Conservation (phyloP, 2,888 invertebrate genomes). For the Liposcelis brunnea region DNA sequence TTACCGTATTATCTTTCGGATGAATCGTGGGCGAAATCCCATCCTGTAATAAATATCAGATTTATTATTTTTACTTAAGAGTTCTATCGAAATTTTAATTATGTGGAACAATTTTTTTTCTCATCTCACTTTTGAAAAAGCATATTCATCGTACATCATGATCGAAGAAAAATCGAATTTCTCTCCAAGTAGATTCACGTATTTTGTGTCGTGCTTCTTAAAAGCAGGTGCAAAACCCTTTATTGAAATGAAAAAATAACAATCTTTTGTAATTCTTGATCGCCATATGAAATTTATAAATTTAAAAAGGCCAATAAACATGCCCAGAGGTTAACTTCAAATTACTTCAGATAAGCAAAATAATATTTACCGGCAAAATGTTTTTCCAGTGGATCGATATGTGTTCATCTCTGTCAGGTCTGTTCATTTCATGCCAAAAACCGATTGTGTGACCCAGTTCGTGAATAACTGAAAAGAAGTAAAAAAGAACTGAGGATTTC, state of each 20-base stretch:
- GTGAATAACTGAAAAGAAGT: slow-evolving; percentile 23
- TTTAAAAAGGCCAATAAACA: too few species aligned
- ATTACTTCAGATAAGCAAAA: too few species aligned
- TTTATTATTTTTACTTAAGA: neutral
- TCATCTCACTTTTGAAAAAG: slow-evolving; percentile 25
- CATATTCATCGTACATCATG: slow-evolving; percentile 30
- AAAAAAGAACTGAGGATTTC: too few species aligned
- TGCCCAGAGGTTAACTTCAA: too few species aligned
- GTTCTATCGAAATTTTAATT: neutral
- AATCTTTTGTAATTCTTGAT: slow-evolving; percentile 2
- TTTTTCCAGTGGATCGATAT: slow-evolving; percentile 26
- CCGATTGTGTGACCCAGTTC: slow-evolving; percentile 31
- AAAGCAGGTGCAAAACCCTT: slow-evolving; percentile 19
- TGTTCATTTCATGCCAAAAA: slow-evolving; percentile 31
- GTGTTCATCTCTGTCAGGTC: slow-evolving; percentile 28
- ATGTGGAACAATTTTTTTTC: neutral
- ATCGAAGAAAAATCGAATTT: slow-evolving; percentile 27
- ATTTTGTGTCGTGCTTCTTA: slow-evolving; percentile 15
- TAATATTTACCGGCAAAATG: slow-evolving; percentile 24
- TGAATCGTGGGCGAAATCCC: slow-evolving; percentile 20
- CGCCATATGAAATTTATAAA: slow-evolving; percentile 1
- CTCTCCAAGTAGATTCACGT: slow-evolving; percentile 20
- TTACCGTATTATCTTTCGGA: slow-evolving; percentile 18
- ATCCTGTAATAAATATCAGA: slow-evolving; percentile 16
- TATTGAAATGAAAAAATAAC: slow-evolving; percentile 5